Evolutionary conservation across 2,113 vertebrate species (phyloP), one percentile per base, ranked within the genome.

Genomic region (Triplophysa dalaica): DNA sequence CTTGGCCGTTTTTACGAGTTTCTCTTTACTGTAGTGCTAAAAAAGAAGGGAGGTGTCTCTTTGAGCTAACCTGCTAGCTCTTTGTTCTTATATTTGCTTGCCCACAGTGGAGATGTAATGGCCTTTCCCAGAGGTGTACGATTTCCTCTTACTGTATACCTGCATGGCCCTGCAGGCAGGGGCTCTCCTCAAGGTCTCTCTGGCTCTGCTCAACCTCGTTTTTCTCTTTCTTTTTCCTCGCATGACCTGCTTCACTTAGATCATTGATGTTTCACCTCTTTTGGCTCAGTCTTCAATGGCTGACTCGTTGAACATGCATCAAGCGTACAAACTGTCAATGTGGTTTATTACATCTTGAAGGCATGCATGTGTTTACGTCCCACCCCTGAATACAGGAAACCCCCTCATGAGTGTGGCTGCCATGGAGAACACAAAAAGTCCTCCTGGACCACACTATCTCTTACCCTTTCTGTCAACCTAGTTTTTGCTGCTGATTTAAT

Each of bases 61-160:
- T 73, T 65, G 56, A 29, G 43, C 6, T 79, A 62, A 21, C 61
- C 29, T 65, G 60, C 45, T 26, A 22, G 19, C 22, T 68, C 24
- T 81, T 75, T 68, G 79, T 75, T 81, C 70, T 33, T 10, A 26
- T 77, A 21, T 75, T 75, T 75, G 65, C 73, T 45, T 24, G 70
- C 4, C n/a, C 60, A 66, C 54, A 73, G 68, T 54, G 33, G 52
- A 29, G 29, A 68, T 70, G 21, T n/a, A 50, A 75, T 74, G 52
- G 52, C 54, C n/a, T 12, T 70, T 83, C 82, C 72, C 82, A 79
- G 64, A 80, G 82, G 82, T 75, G 72, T 83, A 69, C 77, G 70
- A 58, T 83, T 80, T 76, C 82, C 24, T 24, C 21, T 21, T 58
- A 60, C 60, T n/a, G 33, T 70, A 41, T 70, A 65, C 45, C 12